Base-by-base conservation (phyloP, 2,888 invertebrate genomes). In the Polyommatus icarus region DNA sequence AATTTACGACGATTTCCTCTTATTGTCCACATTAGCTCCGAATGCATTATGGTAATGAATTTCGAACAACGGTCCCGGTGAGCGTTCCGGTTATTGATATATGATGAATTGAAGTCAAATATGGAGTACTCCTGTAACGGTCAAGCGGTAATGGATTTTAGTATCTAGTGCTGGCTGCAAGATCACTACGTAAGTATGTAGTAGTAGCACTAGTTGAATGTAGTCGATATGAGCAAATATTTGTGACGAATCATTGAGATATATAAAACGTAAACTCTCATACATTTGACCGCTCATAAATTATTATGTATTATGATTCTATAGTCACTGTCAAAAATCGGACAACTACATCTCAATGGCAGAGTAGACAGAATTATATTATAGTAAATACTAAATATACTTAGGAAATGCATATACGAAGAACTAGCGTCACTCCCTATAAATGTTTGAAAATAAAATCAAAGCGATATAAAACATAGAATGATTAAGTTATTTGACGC, bases 1-100 rank as follows among this genome's bases (percentile, higher is more conserved):
- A 75, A 89, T 90, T 90, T 90, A 90, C 88, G 86, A 86, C 84
- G 84, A 85, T 86, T 87, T 86, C 84, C 84, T 84, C 84, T 85
- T 85, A 87, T 88, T 88, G 85, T 81, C 79, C 77, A 80, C 83
- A 80, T 82, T 75, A 54, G 54, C 79, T 81, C 71, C 78, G 59
- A 79, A 79, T 81, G 78, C 80, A 78, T 77, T 80, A 75, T 80
- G 78, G 78, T 80, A 80, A 80, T 76, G 75, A 76, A 75, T 78
- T 71, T 40, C 36, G 40, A 36, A 46, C n/a, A 57, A 29, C 36
- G 67, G 7, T 71, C 20, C 20, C 29, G 20, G 61, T 54, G 50
- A 76, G 36, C 67, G 29, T 54, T 75, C 50, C 72, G 40, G 20
- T 40, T 72, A 72, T 72, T 72, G 72, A 72, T 36, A 72, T 40